phyloP scores from a whole-genome alignment of 2,113 vertebrate species.

The Opisthocomus hoazin region DNA sequence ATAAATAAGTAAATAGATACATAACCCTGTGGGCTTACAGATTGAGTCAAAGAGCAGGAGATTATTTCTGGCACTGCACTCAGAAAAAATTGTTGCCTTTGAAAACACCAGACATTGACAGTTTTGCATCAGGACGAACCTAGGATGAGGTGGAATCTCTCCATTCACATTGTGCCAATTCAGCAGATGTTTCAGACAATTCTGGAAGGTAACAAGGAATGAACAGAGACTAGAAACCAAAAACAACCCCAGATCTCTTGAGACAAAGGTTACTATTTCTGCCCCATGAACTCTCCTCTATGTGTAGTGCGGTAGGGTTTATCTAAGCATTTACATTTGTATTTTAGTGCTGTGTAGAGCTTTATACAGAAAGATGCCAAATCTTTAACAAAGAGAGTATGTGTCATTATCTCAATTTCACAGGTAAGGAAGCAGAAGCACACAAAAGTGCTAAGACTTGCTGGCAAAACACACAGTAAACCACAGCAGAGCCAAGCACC shows the following conservation, averaged over 20 bases:
- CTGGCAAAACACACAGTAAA: conserved; percentile 30
- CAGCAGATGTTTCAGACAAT: not conserved
- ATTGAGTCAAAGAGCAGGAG: conserved; percentile 50
- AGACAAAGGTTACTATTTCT: not conserved
- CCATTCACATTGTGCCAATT: not conserved
- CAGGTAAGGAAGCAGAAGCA: conserved; percentile 15
- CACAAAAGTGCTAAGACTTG: conserved; percentile 2
- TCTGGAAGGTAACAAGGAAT: conserved; percentile 10
- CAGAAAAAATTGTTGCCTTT: conserved; percentile 42
- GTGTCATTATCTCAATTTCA: conserved; percentile 20
- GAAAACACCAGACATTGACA: conserved; percentile 53
- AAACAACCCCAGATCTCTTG: not conserved
- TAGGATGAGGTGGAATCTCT: conserved; percentile 8
- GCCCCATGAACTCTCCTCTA: not conserved
- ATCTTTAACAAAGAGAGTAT: not conserved
- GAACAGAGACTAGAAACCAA: not conserved
- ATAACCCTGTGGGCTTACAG: conserved; percentile 48
- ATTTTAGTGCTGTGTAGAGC: not conserved
- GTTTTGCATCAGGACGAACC: conserved; percentile 25
- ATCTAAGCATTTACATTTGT: not conserved
- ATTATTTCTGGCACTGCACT: conserved; percentile 50
- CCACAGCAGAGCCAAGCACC: conserved; percentile 23
- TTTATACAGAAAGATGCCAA: not conserved
- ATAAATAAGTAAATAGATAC: conserved; percentile 48
- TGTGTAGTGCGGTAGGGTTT: not conserved